Conservation (phyloP, 1,140 invertebrate genomes). For the Pseudomyrmex dendroicus region DNA sequence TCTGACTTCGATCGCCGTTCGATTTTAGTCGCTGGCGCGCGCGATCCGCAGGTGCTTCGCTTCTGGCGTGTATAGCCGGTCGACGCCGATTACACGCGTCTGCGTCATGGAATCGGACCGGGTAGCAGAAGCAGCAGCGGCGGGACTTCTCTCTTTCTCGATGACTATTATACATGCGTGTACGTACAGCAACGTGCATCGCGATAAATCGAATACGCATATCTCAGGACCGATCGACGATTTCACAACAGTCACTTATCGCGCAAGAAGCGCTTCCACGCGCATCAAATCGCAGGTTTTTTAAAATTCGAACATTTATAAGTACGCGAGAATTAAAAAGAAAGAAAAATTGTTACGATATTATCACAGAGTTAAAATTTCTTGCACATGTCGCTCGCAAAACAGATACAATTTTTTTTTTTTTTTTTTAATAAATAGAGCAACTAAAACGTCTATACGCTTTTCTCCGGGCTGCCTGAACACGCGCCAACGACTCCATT, state of each 20-base stretch:
- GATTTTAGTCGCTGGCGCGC: constrained; percentile 13
- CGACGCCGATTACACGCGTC: constrained; percentile 30
- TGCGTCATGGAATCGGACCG: not conserved
- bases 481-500: constrained; percentile 62
- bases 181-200: constrained; percentile 13
- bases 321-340: too few species aligned
- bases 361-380: too few species aligned
- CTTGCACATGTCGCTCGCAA: too few species aligned
- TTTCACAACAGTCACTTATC: constrained; percentile 29
- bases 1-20: not conserved
- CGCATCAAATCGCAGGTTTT: not conserved
- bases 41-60: constrained; percentile 64
- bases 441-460: constrained; percentile 13
- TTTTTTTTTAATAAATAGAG: constrained; percentile 11
- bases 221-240: constrained; percentile 54
- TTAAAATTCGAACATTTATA: not conserved
- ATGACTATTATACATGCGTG: constrained; percentile 28
- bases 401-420: constrained; percentile 19
- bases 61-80: constrained; percentile 43
- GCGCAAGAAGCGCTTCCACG: not conserved
- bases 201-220: constrained; percentile 66
- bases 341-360: too few species aligned
- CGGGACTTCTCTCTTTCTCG: constrained; percentile 6
- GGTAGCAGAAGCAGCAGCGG: not conserved
- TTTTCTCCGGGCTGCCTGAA: not conserved